phyloP scores from a whole-genome alignment of 2,113 vertebrate genomes.

The Oostethus manadensis region DNA sequence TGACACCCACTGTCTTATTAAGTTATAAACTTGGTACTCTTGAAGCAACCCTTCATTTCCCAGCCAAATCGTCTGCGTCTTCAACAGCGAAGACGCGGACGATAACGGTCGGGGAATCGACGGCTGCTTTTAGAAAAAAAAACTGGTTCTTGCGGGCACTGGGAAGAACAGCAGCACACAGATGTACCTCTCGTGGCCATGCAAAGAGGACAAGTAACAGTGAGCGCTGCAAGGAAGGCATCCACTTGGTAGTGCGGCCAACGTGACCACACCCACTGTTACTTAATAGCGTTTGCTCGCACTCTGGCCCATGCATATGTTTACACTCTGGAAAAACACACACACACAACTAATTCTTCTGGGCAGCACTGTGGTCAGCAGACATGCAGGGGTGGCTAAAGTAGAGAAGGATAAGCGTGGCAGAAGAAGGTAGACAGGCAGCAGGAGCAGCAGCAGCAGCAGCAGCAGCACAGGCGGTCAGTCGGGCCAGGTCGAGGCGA shows the following conservation, averaged over 20 bases:
- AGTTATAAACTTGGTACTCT: conserved; percentile 24
- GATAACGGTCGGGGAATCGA: conserved; percentile 32
- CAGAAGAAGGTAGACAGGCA: conserved; percentile 48
- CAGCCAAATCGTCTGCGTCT: conserved; percentile 16
- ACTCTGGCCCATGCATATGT: conserved; percentile 20
- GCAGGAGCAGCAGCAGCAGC: conserved; percentile 61
- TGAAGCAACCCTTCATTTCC: conserved; percentile 61
- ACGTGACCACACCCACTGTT: conserved; percentile 49
- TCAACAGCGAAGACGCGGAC: neutral
- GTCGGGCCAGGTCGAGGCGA: conserved; percentile 49
- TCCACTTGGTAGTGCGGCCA: conserved; percentile 27
- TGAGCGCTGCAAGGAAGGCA: conserved; percentile 34
- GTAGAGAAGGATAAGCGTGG: conserved; percentile 55
- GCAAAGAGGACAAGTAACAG: conserved; percentile 64
- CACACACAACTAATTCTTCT: conserved; percentile 36
- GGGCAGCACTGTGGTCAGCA: conserved; percentile 54
- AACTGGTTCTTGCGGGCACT: conserved; percentile 15
- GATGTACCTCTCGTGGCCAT: conserved; percentile 54
- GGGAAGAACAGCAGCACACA: conserved; percentile 33
- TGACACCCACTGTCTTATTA: conserved; percentile 52
- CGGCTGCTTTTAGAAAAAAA: conserved; percentile 59
- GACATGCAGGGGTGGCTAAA: conserved; percentile 67
- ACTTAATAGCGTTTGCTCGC: conserved; percentile 43
- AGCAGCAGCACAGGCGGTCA: conserved; percentile 50
- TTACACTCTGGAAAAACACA: neutral